Evolutionary conservation across 1,140 invertebrate genomes (phyloP), one percentile per base, ranked within the genome.

Genomic region (Matsumurasca onukii): DNA sequence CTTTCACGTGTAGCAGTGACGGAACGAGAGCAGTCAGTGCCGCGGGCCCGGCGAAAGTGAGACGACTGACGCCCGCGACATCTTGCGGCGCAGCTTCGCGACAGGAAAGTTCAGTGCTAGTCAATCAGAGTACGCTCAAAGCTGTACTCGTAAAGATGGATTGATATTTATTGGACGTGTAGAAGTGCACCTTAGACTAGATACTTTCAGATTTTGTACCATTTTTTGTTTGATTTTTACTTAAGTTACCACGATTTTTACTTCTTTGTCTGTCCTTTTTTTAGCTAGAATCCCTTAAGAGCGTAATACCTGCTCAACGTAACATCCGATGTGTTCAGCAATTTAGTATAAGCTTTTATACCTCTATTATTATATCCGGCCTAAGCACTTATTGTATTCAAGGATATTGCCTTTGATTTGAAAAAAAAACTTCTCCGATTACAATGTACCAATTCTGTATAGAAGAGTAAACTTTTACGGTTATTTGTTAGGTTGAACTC

Each of bases 161-260:
- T 45, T 17, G 62, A 24, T 65, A 65, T 45, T 65, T 48, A 45
- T 65, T 48, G 62, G 31, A 65, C 17, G 25, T 59, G 55, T 25
- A 27, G 55, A 29, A 27, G 31, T 20, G 31, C 39, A 65, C 9
- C 22, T 59, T 22, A 29, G 3, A 59, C 22, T 25, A 59, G 55
- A 45, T 9, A 39, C 24, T 25, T 22, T 45, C 31, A 45, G 20
- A 20, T 9, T 45, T 45, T 65, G 34, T 65, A 65, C 62, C 31
- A 65, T 65, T 27, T 65, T 45, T 31, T n/a, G n/a, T n/a, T 45
- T 17, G 27, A 9, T 31, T 48, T 65, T 48, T 45, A 65, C n/a
- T 65, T 65, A 65, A 65, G 62, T 65, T 65, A 65, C 62, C 62
- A 65, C 15, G 27, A 24, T 48, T 20, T 65, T 45, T 65, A 45